Conservation (phyloP, 2,113 vertebrate species). For the Phalacrocorax carbo region DNA sequence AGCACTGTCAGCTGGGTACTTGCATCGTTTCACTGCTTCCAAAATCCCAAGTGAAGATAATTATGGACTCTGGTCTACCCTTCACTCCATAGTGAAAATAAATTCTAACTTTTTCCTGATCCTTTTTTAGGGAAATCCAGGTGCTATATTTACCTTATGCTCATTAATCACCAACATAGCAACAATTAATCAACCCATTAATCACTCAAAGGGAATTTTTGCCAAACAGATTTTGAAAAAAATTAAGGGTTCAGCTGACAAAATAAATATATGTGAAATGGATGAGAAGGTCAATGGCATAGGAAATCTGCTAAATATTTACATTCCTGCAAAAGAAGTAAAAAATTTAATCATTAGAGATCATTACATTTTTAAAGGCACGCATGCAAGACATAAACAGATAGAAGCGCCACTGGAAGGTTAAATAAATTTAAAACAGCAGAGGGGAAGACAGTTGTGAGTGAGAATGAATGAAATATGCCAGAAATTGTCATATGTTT, state of each 20-base stretch:
- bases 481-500: not conserved
- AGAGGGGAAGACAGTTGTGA: not conserved
- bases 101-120: not conserved
- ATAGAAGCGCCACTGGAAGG: not conserved
- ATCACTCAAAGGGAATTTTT: not conserved
- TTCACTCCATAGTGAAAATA: not conserved
- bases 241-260: not conserved
- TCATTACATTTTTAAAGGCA: not conserved
- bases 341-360: not conserved
- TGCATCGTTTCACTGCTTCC: not conserved
- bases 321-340: not conserved
- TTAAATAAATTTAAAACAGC: not conserved
- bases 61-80: not conserved
- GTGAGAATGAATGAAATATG: not conserved
- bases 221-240: not conserved
- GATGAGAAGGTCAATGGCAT: not conserved
- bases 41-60: not conserved
- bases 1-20: not conserved
- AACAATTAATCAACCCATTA: not conserved
- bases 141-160: not conserved
- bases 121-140: not conserved
- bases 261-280: not conserved
- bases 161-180: not conserved
- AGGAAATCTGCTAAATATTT: not conserved
- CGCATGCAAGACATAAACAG: not conserved